These are phyloP conservation scores for Nowickia ferox DNA, from an alignment of 2,888 invertebrate genomes.

Conservation along the genomic window DNA sequence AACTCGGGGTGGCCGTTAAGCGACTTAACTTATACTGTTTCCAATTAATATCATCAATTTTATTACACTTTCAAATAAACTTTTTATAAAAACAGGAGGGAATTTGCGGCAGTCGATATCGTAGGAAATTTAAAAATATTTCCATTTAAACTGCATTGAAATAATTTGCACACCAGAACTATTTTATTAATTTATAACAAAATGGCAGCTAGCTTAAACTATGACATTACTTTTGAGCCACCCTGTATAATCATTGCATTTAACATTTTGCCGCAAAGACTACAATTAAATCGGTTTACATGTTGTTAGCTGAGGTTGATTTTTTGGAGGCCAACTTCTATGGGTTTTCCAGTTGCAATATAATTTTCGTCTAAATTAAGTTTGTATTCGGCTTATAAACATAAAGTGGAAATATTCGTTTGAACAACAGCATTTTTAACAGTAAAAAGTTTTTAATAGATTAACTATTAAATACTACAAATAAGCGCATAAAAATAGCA, in stretches of 20 bases:
- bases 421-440: conserved; percentile 10
- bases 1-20: no score
- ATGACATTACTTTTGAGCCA: no score
- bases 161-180: no score
- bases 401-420: conserved; percentile 21
- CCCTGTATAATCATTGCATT: neutral
- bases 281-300: conserved; percentile 65
- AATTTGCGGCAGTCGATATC: no score
- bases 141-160: no score
- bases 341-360: conserved; percentile 43
- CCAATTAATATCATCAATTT: no score
- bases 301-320: conserved; percentile 54
- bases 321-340: conserved; percentile 64
- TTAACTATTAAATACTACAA: neutral
- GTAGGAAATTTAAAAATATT: no score
- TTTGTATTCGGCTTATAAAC: neutral
- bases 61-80: no score
- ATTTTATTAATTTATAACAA: no score
- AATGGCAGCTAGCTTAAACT: no score
- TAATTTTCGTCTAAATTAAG: conserved; percentile 35
- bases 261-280: conserved; percentile 49
- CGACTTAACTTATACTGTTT: no score
- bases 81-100: no score
- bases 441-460: neutral
- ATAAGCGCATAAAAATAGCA: neutral